These are phyloP conservation scores for Morus bassanus DNA, from an alignment of 2,797 vertebrate species.

Conservation along the genomic window DNA sequence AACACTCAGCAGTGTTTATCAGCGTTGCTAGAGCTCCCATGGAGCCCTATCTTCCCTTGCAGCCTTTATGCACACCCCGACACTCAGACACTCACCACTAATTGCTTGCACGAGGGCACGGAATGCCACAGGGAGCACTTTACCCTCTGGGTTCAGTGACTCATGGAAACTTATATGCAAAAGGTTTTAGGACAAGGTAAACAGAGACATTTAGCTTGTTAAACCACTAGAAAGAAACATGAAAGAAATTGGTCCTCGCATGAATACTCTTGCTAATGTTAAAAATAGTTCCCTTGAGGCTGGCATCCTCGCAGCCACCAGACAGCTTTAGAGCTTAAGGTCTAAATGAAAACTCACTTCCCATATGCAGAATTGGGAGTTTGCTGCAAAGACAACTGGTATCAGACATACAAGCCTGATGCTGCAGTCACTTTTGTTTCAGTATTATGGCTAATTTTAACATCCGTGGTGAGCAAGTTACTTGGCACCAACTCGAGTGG, in stretches of 20 bases:
- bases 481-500: not conserved
- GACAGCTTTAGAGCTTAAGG: not conserved
- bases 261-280: fast-evolving
- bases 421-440: not conserved
- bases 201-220: not conserved
- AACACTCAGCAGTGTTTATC: not conserved
- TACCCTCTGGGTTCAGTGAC: not conserved
- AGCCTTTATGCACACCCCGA: not conserved
- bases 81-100: too few relatives aligned
- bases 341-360: not conserved
- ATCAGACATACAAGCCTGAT: not conserved
- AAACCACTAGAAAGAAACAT: not conserved
- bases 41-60: not conserved
- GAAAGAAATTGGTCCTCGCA: not conserved
- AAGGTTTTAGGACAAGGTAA: not conserved
- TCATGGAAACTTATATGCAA: fast-evolving
- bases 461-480: not conserved
- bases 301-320: not conserved
- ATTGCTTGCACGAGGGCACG: fast-evolving
- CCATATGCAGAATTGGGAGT: not conserved
- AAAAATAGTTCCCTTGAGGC: not conserved
- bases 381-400: not conserved
- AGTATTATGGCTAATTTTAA: fast-evolving
- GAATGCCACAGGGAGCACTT: not conserved
- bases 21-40: not conserved